A percentile compares a stretch with the other conserved stretches of the same genome.
Conservation (phyloP, 2,113 vertebrate species). For the Procavia capensis region DNA sequence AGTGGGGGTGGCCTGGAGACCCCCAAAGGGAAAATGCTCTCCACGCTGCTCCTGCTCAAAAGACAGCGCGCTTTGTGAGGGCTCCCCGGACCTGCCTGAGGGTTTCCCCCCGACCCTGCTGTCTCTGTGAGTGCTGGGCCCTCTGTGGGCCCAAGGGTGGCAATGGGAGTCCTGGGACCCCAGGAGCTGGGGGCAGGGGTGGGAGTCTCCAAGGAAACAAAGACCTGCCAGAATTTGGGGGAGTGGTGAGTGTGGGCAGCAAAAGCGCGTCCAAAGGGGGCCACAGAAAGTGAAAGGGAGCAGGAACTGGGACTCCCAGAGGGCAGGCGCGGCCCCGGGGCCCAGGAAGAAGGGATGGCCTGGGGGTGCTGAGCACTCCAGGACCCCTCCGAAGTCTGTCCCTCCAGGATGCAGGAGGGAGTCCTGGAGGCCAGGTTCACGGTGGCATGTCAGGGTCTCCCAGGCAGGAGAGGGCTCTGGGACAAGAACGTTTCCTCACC, state of each 20-base stretch:
- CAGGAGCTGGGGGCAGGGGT: background rate
- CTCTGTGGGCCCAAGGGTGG: background rate
- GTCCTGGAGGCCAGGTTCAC: background rate
- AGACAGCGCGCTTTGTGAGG: conserved; percentile 85
- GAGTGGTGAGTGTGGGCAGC: background rate
- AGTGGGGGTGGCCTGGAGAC: conserved; percentile 50
- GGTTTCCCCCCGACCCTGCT: conserved; percentile 79
- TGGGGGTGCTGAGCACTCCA: background rate
- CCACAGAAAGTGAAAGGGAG: background rate
- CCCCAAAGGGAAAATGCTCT: conserved; percentile 82
- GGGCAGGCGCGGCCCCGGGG: background rate
- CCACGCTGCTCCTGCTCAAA: conserved; percentile 82
- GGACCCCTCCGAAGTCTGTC: background rate
- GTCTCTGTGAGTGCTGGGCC: conserved; percentile 83
- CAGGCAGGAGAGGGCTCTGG: background rate
- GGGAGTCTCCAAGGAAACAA: background rate
- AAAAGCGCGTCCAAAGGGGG: background rate
- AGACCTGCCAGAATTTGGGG: background rate
- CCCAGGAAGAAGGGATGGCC: background rate
- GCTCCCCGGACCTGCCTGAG: conserved; percentile 79
- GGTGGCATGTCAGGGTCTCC: background rate
- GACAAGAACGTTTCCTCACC: background rate
- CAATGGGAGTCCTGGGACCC: background rate
- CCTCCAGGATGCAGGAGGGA: background rate
- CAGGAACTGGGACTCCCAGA: background rate